A percentile compares a stretch with the other conserved stretches of the same genome.
These are phyloP conservation scores for Oryzias javanicus DNA, from an alignment of 2,113 vertebrate species.

Conservation along the genomic window DNA sequence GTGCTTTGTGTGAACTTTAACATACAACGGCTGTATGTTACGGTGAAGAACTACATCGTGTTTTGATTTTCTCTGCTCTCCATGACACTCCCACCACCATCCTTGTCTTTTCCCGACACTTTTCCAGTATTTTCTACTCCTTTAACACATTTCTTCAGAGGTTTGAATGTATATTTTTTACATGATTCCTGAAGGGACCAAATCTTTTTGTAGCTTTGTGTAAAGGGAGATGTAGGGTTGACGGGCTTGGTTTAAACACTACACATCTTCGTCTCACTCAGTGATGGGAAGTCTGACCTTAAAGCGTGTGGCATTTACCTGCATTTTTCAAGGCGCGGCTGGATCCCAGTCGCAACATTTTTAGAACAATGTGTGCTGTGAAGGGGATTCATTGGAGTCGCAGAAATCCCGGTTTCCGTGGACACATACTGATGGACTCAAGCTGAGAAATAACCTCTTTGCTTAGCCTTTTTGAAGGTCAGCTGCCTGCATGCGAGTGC, in stretches of 20 bases:
- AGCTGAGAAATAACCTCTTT: conserved; percentile 10
- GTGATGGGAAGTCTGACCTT: conserved; percentile 20
- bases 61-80: conserved; percentile 30
- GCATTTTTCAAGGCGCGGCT: conserved; percentile 27
- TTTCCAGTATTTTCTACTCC: conserved; percentile 76
- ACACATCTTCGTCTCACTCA: conserved; percentile 28
- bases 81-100: background rate
- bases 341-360: conserved; percentile 38
- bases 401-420: conserved; percentile 5
- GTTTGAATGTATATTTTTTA: conserved; percentile 93
- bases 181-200: conserved; percentile 86
- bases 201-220: conserved; percentile 68
- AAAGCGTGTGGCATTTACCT: conserved; percentile 33
- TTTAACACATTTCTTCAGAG: conserved; percentile 75
- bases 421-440: conserved; percentile 21
- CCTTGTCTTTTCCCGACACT: conserved; percentile 29
- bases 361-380: conserved; percentile 11
- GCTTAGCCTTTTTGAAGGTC: conserved; percentile 2
- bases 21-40: conserved; percentile 41
- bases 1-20: conserved; percentile 54
- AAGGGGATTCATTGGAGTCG: conserved; percentile 35
- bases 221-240: conserved; percentile 25
- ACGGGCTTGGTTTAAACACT: conserved; percentile 22
- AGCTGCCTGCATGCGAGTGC: conserved; percentile 12
- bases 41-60: conserved; percentile 31